Percentiles rank a stretch among this genome's conserved stretches.
phyloP scores from a whole-genome alignment of 2,888 invertebrate species.

The Cantharis nigra region DNA sequence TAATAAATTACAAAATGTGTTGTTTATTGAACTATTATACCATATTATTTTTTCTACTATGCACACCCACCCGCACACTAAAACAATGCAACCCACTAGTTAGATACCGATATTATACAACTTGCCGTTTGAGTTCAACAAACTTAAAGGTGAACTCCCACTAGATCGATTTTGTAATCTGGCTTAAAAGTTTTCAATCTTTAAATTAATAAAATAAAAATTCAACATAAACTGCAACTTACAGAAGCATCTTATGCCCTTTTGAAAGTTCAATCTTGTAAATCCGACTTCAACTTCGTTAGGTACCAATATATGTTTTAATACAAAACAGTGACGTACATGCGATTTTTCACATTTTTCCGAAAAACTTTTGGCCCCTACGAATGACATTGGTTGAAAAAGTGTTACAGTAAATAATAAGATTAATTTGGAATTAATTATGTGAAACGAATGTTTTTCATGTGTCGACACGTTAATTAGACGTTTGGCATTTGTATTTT shows the following conservation, averaged over 20 bases:
- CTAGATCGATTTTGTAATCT: slow-evolving; percentile 30
- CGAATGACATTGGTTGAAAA: not conserved
- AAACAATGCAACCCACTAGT: slow-evolving; percentile 34
- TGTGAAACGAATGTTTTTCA: slow-evolving; percentile 1
- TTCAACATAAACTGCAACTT: not conserved
- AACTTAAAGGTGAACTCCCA: slow-evolving; percentile 35
- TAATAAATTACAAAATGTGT: not conserved
- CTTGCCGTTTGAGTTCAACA: slow-evolving; percentile 33
- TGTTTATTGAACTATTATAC: not conserved
- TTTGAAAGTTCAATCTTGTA: not conserved
- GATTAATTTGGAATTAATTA: not conserved
- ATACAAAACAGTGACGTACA: not conserved
- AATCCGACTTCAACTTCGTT: too few species aligned
- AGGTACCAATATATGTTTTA: not conserved
- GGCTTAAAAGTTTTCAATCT: slow-evolving; percentile 10
- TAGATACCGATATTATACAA: slow-evolving; percentile 32
- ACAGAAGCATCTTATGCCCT: not conserved
- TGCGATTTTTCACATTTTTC: not conserved
- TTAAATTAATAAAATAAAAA: not conserved
- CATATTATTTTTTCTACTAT: slow-evolving; percentile 5
- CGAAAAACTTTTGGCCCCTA: not conserved
- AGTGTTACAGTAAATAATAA: not conserved
- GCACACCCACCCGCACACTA: slow-evolving; percentile 31
- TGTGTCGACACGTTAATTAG: not conserved
- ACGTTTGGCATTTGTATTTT: not conserved